Base-by-base conservation (phyloP, 1,140 invertebrate genomes). In the Aphis craccivora region DNA sequence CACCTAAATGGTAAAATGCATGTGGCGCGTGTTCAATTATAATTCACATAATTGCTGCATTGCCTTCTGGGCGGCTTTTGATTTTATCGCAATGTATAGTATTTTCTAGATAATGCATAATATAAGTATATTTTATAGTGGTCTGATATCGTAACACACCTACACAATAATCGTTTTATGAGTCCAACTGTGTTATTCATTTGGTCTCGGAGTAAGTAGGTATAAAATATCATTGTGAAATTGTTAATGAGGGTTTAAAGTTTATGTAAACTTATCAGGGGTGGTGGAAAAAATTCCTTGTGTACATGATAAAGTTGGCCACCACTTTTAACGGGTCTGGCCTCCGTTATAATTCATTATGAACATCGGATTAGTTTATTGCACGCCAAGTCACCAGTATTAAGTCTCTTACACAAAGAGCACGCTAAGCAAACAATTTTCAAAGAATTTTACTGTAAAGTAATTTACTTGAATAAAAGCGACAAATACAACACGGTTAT, bases 281-380 rank as follows among this genome's bases (percentile, higher is more conserved):
- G 45, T 7, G n/a, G 86, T 8, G 86, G 35, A 25, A 89, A 51
- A 53, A 89, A 89, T 35, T 89, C 3, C 87, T 53, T n/a, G 87
- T 37, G 25, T 40, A 48, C 43, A 45, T 43, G 84, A 11, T 18
- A 86, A 86, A 45, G 84, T 86, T 86, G 43, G 84, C 40, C 84
- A 48, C 87, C 48, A 89, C 87, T 37, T 51, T 53, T 53, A 89
- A 53, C 87, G 48, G 87, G 48, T 37, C 53, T 11, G 22, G 84
- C 37, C 25, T 86, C 84, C 40, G 43, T 30, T 55, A 40, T 55
- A 37, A 89, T 89, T 89, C 35, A 55, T 89, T 53, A 89, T 40
- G 88, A 89, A 89, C 88, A 55, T 53, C 88, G 51, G 48, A 89
- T 89, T 89, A 89, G 35, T 89, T 89, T 37, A 55, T 89, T 89